Evolutionary conservation across 2,888 invertebrate species (phyloP).

Genomic region (Sabellastarte sp.): DNA sequence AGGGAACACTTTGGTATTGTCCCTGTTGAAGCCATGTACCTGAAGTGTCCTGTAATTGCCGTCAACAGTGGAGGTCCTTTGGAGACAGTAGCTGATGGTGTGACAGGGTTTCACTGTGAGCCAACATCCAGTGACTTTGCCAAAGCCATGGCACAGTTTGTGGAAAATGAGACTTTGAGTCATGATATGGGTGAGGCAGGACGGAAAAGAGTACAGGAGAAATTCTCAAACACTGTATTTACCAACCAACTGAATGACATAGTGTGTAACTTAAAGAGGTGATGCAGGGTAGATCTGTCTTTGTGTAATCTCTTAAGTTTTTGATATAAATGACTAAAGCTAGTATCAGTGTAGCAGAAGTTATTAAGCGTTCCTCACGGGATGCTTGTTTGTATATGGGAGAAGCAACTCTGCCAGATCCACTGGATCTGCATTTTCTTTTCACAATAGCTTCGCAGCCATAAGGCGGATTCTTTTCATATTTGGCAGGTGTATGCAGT

Average conservation of each 20-base stretch:
- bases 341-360: too few species aligned
- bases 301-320: too few species aligned
- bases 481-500: too few species aligned
- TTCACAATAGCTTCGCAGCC: too few species aligned
- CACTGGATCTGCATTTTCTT: too few species aligned
- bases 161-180: conserved; percentile 67
- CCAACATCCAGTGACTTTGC: conserved; percentile 73
- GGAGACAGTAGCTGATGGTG: conserved; percentile 73
- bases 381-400: too few species aligned
- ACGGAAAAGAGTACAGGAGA: conserved; percentile 70
- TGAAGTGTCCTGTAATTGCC: conserved; percentile 89
- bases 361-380: too few species aligned
- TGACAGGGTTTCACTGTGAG: conserved; percentile 60
- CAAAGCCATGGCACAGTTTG: conserved; percentile 71
- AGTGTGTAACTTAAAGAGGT: conserved; percentile 24
- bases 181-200: conserved; percentile 76
- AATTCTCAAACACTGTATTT: conserved; percentile 83
- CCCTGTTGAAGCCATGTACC: conserved; percentile 97
- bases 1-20: conserved; percentile 99
- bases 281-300: too few species aligned
- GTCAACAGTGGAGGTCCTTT: conserved; percentile 92
- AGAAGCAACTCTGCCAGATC: too few species aligned
- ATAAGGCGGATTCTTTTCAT: too few species aligned
- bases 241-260: conserved; percentile 46
- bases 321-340: too few species aligned